Evolutionary conservation across 2,113 vertebrate species (phyloP).

Genomic region (Sinocyclocheilus rhinocerous): DNA sequence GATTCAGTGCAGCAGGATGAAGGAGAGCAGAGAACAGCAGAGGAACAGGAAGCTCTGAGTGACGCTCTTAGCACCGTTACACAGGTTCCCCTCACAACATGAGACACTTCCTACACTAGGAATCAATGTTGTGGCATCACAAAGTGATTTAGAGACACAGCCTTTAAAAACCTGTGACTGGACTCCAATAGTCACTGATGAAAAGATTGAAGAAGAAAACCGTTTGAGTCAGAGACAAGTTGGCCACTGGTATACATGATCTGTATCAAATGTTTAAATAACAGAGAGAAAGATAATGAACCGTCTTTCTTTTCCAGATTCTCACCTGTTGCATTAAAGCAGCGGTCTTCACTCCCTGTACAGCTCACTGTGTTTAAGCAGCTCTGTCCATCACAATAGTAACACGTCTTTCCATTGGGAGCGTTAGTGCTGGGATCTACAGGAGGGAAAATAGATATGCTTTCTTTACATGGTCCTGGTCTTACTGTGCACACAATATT

Average conservation of each 20-base stretch:
- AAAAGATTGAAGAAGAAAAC: too few species aligned
- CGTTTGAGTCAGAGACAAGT: too few species aligned
- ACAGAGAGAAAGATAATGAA: not conserved
- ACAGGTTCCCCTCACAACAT: slow-evolving; percentile 56
- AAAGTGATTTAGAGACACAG: too few species aligned
- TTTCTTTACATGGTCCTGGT: not conserved
- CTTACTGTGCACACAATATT: not conserved
- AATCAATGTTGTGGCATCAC: too few species aligned
- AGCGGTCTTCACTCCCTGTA: slow-evolving; percentile 58
- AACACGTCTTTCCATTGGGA: slow-evolving; percentile 66
- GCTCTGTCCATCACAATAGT: slow-evolving; percentile 18
- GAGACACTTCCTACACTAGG: too few species aligned
- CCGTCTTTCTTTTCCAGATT: too few species aligned
- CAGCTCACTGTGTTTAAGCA: slow-evolving; percentile 57
- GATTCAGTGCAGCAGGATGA: too few species aligned
- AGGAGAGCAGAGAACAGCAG: too few species aligned
- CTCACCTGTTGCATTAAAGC: not conserved
- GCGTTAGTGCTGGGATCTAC: not conserved
- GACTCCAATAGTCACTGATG: too few species aligned
- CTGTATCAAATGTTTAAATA: not conserved
- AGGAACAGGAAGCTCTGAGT: too few species aligned
- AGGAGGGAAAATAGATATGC: not conserved
- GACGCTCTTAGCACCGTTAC: slow-evolving; percentile 29
- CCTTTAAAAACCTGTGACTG: too few species aligned
- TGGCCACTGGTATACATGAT: too few species aligned